Evolutionary conservation across 2,797 vertebrate genomes (phyloP).

Genomic region (Micropoecilia bifurca): DNA sequence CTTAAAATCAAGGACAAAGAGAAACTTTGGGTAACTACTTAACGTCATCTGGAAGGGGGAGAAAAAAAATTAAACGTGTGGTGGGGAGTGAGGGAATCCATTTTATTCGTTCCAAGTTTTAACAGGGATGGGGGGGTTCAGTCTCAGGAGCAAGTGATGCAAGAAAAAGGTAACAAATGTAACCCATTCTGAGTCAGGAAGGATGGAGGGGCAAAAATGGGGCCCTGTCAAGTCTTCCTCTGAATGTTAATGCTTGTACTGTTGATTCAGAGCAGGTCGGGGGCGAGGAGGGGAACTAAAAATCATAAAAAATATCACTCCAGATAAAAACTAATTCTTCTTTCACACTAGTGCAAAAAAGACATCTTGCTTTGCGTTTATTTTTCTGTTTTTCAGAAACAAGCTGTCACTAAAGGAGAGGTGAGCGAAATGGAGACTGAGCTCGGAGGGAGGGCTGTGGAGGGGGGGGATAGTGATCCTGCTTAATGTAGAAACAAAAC

Average conservation of each 20-base stretch:
- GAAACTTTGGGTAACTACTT: conserved; percentile 76
- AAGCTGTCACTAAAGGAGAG: conserved; percentile 91
- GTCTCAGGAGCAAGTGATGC: conserved; percentile 55
- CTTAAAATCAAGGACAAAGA: conserved; percentile 63
- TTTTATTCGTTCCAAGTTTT: conserved; percentile 68
- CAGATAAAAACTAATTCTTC: conserved; percentile 92
- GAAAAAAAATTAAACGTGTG: conserved; percentile 74
- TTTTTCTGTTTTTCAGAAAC: conserved; percentile 75
- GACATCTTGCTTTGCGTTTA: conserved; percentile 91
- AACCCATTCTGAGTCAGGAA: conserved; percentile 47
- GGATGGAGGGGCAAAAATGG: conserved; percentile 14
- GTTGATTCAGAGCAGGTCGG: conserved; percentile 75
- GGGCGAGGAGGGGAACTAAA: conserved; percentile 65
- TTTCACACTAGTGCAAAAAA: conserved; percentile 99
- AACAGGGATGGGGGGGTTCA: conserved; percentile 55
- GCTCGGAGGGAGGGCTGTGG: conserved; percentile 76
- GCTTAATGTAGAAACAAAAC: conserved; percentile 26
- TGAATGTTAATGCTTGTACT: conserved; percentile 90
- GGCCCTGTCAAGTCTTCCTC: conserved; percentile 50
- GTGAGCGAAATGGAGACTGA: conserved; percentile 70
- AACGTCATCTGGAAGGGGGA: conserved; percentile 63
- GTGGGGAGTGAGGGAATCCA: conserved; percentile 64
- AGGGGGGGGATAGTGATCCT: conserved; percentile 57
- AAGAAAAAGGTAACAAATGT: conserved; percentile 59
- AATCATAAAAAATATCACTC: conserved; percentile 57